phyloP scores from a whole-genome alignment of 2,888 invertebrate species.

The Heliconius charithonia region DNA sequence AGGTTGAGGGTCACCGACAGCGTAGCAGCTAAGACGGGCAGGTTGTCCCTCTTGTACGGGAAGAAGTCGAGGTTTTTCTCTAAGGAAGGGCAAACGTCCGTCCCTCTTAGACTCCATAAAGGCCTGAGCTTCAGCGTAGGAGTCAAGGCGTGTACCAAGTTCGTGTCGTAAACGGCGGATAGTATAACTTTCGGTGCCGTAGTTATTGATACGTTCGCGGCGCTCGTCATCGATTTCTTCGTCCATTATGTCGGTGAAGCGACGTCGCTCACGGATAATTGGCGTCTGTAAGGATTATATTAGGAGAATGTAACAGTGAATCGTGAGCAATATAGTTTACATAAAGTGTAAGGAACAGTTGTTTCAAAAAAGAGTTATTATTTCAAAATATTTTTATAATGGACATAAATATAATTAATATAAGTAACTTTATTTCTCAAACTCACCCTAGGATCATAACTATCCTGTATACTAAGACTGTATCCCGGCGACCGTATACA shows the following conservation, averaged over 20 bases:
- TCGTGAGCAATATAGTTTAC: too few species aligned
- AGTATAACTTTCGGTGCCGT: slow-evolving; percentile 88
- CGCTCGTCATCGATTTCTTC: slow-evolving; percentile 97
- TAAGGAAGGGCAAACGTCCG: slow-evolving; percentile 93
- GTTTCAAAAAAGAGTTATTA: too few species aligned
- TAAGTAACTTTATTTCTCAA: too few species aligned
- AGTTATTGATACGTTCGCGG: slow-evolving; percentile 90
- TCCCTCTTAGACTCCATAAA: slow-evolving; percentile 90
- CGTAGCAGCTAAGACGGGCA: slow-evolving; percentile 90
- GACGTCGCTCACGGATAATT: slow-evolving; percentile 93
- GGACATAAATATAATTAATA: too few species aligned
- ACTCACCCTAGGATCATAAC: slow-evolving; percentile 91
- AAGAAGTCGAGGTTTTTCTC: slow-evolving; percentile 94
- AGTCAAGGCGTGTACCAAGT: slow-evolving; percentile 92
- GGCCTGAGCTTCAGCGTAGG: slow-evolving; percentile 94
- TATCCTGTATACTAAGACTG: slow-evolving; percentile 86
- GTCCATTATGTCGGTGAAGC: slow-evolving; percentile 97
- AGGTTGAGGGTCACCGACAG: slow-evolving; percentile 94
- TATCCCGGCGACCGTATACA: slow-evolving; percentile 89
- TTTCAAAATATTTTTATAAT: too few species aligned
- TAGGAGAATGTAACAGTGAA: background rate
- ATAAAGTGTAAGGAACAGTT: too few species aligned
- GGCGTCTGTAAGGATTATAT: slow-evolving; percentile 85
- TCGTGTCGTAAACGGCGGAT: slow-evolving; percentile 92
- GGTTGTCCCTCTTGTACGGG: slow-evolving; percentile 89